These are phyloP conservation scores for Cosmia pyralina DNA, from an alignment of 2,888 invertebrate genomes.

Conservation along the genomic window DNA sequence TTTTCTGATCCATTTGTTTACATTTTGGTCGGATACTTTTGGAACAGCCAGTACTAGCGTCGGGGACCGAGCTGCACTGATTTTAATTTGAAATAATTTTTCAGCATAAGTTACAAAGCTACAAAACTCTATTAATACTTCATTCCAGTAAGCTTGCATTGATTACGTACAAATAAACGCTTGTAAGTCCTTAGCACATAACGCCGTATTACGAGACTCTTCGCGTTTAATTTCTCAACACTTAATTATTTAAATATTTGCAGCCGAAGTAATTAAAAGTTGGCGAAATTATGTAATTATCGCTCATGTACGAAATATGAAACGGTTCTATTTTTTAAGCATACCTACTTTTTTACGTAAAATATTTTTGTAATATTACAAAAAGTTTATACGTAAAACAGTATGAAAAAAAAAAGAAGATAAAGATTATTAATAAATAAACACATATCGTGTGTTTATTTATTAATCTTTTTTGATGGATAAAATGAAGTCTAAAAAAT, in stretches of 20 bases:
- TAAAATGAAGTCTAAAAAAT: too few relatives aligned
- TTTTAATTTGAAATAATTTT: neutral
- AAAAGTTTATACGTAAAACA: too few relatives aligned
- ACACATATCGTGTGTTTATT: neutral
- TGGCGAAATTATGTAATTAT: constrained; percentile 43
- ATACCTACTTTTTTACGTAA: neutral
- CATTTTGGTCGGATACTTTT: too few relatives aligned
- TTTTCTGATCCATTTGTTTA: too few relatives aligned
- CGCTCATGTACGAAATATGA: constrained; percentile 40
- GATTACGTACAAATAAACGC: constrained; percentile 55
- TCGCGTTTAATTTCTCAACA: constrained; percentile 60
- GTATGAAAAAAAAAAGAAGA: too few relatives aligned
- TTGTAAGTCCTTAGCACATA: constrained; percentile 53
- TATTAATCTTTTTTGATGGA: neutral
- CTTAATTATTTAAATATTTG: constrained; percentile 64
- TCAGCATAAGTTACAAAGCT: constrained; percentile 7
- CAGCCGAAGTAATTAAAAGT: constrained; percentile 56
- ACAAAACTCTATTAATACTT: constrained; percentile 14
- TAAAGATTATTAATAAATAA: too few relatives aligned
- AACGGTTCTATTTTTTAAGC: constrained; percentile 13
- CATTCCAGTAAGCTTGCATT: constrained; percentile 41
- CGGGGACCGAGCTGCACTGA: neutral
- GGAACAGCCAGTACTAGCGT: neutral
- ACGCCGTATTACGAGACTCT: constrained; percentile 62
- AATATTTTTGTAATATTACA: neutral